Base-by-base conservation (phyloP, 2,888 invertebrate genomes). In the Pyrochroa serraticornis region DNA sequence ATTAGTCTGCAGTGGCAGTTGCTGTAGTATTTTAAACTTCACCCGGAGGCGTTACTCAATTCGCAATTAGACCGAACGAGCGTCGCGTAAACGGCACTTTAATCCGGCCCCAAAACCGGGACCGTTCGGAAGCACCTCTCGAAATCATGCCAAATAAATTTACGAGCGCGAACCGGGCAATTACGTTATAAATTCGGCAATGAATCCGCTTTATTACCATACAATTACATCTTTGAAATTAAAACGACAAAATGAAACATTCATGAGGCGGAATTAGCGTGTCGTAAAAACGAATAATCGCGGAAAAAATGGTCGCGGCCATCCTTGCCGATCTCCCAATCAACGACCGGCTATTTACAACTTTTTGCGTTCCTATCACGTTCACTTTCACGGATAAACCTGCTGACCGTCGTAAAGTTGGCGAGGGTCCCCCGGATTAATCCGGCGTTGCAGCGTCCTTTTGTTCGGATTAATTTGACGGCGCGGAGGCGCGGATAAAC, bases 391-490 rank as follows among this genome's bases (percentile, higher is more conserved):
- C 22, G 22, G 22, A 22, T 22, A 22, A 22, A 22, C 22, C n/a
- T 52, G 44, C 52, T 52, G 52, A 52, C 52, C 52, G 45, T 36
- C 52, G 52, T 52, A 52, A 45, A 44, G 38, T 9, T 9, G 42
- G 14, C 10, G 33, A 35, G 49, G 42, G 50, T 42, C 13, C 12
- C 13, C 13, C 9, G 36, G 44, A 52, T 52, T 52, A 52, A 52
- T 52, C 52, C 35, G 43, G 42, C 35, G 50, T 22, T 35, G 37
- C 14, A 33, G 49, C 35, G 46, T 38, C 31, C 38, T 48, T 48
- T 48, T 48, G 48, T 48, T 37, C 12, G 37, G 47, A 47, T 9
- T 38, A 14, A 37, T 37, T 37, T 37, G 31, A 46, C 36, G 37
- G 37, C 37, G 37, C n/a, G n/a, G n/a, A n/a, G 46, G 38, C 46